Evolutionary conservation across 1,140 invertebrate species (phyloP).

Genomic region (Drosophila rhopaloa): DNA sequence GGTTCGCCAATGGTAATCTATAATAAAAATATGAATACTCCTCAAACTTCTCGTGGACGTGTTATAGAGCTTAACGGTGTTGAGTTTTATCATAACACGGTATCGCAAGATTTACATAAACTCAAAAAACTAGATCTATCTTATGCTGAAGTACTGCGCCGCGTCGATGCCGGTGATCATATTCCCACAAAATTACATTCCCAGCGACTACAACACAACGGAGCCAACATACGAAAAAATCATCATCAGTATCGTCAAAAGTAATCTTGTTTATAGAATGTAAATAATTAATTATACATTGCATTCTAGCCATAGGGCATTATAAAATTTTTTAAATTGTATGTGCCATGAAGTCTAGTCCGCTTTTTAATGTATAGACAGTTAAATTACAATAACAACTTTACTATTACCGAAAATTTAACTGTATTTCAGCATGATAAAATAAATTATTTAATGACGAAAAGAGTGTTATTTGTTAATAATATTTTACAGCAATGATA

Average conservation of each 20-base stretch:
- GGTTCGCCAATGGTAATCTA: conserved; percentile 88
- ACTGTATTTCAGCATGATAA: conserved; percentile 11
- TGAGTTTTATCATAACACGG: conserved; percentile 89
- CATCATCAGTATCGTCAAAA: conserved; percentile 33
- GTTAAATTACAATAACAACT: conserved; percentile 6
- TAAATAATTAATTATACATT: conserved; percentile 17
- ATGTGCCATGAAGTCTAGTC: conserved; percentile 15
- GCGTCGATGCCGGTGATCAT: conserved; percentile 86
- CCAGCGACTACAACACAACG: conserved; percentile 24
- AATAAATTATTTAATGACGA: conserved; percentile 10
- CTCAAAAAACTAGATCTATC: conserved; percentile 92
- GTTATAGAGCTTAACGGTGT: conserved; percentile 75
- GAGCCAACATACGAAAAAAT: conserved; percentile 14
- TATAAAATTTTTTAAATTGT: conserved; percentile 12
- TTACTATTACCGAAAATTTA: conserved; percentile 1
- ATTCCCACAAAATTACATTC: conserved; percentile 38
- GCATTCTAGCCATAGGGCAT: conserved; percentile 16
- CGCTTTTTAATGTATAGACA: conserved; percentile 15
- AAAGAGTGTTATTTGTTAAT: not conserved
- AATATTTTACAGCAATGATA: not conserved
- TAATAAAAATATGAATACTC: conserved; percentile 85
- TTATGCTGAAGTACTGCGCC: conserved; percentile 92
- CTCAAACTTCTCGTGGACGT: conserved; percentile 42
- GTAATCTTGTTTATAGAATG: conserved; percentile 13
- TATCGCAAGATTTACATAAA: conserved; percentile 92